A percentile compares a stretch with the other conserved stretches of the same genome.
Evolutionary conservation across 23 tunicate genomes (phyloP).

Genomic region (Halocynthia roretzi): DNA sequence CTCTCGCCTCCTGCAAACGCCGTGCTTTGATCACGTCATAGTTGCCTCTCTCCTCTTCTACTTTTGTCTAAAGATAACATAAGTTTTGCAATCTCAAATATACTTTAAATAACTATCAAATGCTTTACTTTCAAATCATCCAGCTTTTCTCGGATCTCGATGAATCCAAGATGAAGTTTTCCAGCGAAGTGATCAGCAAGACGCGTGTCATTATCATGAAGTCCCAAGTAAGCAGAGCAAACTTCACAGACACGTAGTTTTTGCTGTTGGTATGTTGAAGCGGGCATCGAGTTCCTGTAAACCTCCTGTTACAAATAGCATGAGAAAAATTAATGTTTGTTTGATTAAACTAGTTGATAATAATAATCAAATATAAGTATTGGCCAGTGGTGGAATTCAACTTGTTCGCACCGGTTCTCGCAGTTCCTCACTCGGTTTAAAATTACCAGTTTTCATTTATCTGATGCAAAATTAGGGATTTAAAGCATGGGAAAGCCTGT

Average conservation of each 20-base stretch:
- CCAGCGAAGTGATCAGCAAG: slow-evolving; percentile 99
- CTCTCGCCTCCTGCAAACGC: slow-evolving; percentile 21
- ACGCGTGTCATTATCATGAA: slow-evolving; percentile 94
- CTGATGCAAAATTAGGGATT: too few species aligned
- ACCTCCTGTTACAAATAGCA: slow-evolving; percentile 27
- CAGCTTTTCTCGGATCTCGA: slow-evolving; percentile 55
- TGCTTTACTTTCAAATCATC: slow-evolving; percentile 29
- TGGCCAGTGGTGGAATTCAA: too few species aligned
- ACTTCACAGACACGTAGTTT: slow-evolving; percentile 94
- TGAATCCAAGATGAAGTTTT: slow-evolving; percentile 93
- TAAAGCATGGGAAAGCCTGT: too few species aligned
- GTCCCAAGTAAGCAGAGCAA: slow-evolving; percentile 92
- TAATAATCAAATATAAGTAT: too few species aligned
- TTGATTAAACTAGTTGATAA: too few species aligned
- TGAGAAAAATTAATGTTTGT: too few species aligned
- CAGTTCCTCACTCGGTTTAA: too few species aligned
- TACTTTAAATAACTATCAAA: not conserved
- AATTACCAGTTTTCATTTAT: too few species aligned
- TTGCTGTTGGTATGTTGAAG: slow-evolving; percentile 95
- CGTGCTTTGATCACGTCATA: slow-evolving; percentile 9
- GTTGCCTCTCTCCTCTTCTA: slow-evolving; percentile 18
- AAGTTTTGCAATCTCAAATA: not conserved
- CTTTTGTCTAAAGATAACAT: slow-evolving; percentile 5
- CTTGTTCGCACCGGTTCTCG: too few species aligned
- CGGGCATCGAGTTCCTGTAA: slow-evolving; percentile 96